Base-by-base conservation (phyloP, 2,797 vertebrate genomes). In the Pseudochromis fuscus region DNA sequence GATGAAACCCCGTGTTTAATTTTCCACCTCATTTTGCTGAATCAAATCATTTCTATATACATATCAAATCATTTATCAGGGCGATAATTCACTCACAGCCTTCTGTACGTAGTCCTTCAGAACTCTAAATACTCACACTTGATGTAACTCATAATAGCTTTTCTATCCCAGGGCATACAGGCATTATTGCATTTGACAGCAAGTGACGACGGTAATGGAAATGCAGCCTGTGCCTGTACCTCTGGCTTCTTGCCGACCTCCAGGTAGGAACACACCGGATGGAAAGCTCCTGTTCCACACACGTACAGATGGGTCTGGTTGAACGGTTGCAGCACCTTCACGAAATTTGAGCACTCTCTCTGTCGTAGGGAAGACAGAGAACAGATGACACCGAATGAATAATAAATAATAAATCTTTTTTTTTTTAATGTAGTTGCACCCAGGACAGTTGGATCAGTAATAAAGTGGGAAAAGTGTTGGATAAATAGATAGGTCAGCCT, bases 271-370 rank as follows among this genome's bases (percentile, higher is more conserved):
- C 98, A 99, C 85, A 97, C 88, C 6, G 98, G 98, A 87, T 99
- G 97, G 70, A 99, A 99, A 80, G 98, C 97, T 64, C 98, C 98
- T 0, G 98, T 99, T 82, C 98, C 98, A 40, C 98, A 99, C 45
- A 94, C 95, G 0, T 99, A 99, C 62, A 99, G 78, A 82, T 99
- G 98, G 45, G 96, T 99, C 83, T 98, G 96, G 90, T 99, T 99
- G 83, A 96, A 98, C 4, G 93, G 81, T 89, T 97, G 97, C 72
- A 99, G 83, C 75, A 99, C 95, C 81, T 98, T 97, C 87, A 99
- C 93, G 89, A 97, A 98, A 90, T 98, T 98, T 50, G 97, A 95
- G 88, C 97, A 99, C 91, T 99, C 98, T 90, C 94, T 97, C 97
- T 99, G 94, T 59, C 88, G 70, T 46, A 64, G 5, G 15, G 66